Base-by-base conservation (phyloP, 2,113 vertebrate genomes). In the Pedetes capensis region DNA sequence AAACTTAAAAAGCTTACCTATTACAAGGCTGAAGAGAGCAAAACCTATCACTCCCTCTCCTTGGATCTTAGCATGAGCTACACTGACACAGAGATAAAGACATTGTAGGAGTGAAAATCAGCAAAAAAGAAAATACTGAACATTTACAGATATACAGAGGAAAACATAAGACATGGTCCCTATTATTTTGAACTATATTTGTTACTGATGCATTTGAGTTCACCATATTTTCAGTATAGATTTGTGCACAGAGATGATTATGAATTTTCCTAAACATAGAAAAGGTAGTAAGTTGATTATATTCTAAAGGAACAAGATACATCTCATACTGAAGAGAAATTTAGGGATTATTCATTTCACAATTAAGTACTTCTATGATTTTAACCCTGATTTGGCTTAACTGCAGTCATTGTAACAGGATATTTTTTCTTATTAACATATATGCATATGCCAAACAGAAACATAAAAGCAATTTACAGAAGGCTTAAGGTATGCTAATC, bases 381-480 rank as follows among this genome's bases (percentile, higher is more conserved):
- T 85, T 27, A 80, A 69, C 53, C 76, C 51, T 57, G 92, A 84
- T 49, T 85, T 93, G 75, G 27, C 5, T 74, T 74, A 95, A 71
- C 18, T 75, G 82, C 44, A 71, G 69, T 20, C 16, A 76, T 92
- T n/a, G 23, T 37, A 49, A n/a, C 47, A 27, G 6, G 4, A 59
- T 57, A 51, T 64, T 80, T 89, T 89, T 69, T 44, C 23, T 29
- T 29, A 59, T 90, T 71, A 81, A 79, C 20, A 63, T 63, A 81
- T 4, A 27, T 16, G 53, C 49, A 34, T 84, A 68, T 85, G n/a
- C n/a, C 39, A 94, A 72, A 64, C 3, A 88, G 61, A 94, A 66
- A 71, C 25, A 93, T 44, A 86, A 57, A 80, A 74, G 49, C 8
- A 25, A 82, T 82, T 94, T 88, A 6, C 7, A 78, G 17, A 78